These are phyloP conservation scores for Eucidaris tribuloides DNA, from an alignment of 35 echinoderm and acorn worm species.

Conservation along the genomic window DNA sequence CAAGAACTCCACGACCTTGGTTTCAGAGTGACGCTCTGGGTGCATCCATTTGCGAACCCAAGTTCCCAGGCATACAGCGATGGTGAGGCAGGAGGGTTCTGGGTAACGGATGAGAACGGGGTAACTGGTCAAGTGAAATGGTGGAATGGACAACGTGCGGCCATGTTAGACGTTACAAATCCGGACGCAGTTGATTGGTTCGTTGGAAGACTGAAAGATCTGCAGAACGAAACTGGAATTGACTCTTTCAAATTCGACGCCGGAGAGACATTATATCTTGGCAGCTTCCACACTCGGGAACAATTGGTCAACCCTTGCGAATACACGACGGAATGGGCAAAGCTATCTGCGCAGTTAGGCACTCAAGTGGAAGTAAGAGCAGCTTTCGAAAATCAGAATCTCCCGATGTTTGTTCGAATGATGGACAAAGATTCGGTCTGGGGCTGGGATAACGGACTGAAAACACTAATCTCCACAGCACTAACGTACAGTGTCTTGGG, in stretches of 20 bases:
- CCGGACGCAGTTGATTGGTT: constrained; percentile 54
- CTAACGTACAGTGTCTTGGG: constrained; percentile 64
- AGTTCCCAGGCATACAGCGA: constrained; percentile 47
- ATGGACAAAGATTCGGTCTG: constrained; percentile 61
- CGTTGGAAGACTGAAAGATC: constrained; percentile 31
- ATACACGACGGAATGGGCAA: constrained; percentile 57
- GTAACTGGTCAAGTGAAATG: constrained; percentile 47
- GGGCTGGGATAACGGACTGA: constrained; percentile 67
- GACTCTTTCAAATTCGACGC: constrained; percentile 88
- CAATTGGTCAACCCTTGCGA: constrained; percentile 48
- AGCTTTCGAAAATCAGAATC: constrained; percentile 46
- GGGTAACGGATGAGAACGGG: constrained; percentile 41
- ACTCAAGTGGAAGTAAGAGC: constrained; percentile 40
- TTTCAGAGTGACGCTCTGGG: constrained; percentile 51
- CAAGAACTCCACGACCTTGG: constrained; percentile 43
- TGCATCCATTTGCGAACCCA: constrained; percentile 66
- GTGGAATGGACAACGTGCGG: constrained; percentile 72
- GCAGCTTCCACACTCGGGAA: constrained; percentile 26
- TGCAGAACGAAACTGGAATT: constrained; percentile 44
- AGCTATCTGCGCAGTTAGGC: constrained; percentile 34
- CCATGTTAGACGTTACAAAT: constrained; percentile 58
- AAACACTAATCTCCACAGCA: constrained; percentile 60
- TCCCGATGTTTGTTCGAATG: constrained; percentile 49
- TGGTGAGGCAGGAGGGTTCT: constrained; percentile 49
- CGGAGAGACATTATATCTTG: constrained; percentile 45